phyloP scores from a whole-genome alignment of 2,888 invertebrate species.

The Melitaea athalia region DNA sequence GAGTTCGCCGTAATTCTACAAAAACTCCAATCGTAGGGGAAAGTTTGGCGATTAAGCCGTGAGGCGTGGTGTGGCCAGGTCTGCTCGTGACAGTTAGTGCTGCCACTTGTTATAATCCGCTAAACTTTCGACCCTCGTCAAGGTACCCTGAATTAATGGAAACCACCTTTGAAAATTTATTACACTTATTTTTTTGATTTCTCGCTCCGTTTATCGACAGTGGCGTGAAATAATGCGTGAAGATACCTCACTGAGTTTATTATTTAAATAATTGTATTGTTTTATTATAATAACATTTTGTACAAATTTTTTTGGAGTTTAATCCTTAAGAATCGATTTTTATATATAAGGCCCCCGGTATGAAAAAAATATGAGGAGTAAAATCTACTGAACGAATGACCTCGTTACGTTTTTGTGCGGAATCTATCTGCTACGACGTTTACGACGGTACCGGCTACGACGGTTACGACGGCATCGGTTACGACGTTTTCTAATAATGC shows the following conservation, averaged over 20 bases:
- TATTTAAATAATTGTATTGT: background rate
- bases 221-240: constrained; percentile 2
- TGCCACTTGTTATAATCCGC: constrained; percentile 80
- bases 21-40: constrained; percentile 80
- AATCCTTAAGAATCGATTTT: too few relatives aligned
- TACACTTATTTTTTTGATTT: constrained; percentile 32
- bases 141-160: constrained; percentile 77
- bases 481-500: too few relatives aligned
- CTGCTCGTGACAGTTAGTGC: constrained; percentile 80
- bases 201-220: constrained; percentile 12
- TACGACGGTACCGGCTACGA: too few relatives aligned
- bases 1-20: constrained; percentile 70
- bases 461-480: too few relatives aligned
- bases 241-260: background rate
- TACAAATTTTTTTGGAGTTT: too few relatives aligned
- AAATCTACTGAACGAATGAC: too few relatives aligned
- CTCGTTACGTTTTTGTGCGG: too few relatives aligned
- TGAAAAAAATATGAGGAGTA: too few relatives aligned
- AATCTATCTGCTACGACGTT: too few relatives aligned
- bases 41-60: constrained; percentile 81
- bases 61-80: constrained; percentile 77
- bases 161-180: constrained; percentile 68
- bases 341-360: too few relatives aligned
- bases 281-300: background rate
- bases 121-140: constrained; percentile 80